These are phyloP conservation scores for Melipona bicolor DNA, from an alignment of 2,888 invertebrate genomes.

Conservation along the genomic window DNA sequence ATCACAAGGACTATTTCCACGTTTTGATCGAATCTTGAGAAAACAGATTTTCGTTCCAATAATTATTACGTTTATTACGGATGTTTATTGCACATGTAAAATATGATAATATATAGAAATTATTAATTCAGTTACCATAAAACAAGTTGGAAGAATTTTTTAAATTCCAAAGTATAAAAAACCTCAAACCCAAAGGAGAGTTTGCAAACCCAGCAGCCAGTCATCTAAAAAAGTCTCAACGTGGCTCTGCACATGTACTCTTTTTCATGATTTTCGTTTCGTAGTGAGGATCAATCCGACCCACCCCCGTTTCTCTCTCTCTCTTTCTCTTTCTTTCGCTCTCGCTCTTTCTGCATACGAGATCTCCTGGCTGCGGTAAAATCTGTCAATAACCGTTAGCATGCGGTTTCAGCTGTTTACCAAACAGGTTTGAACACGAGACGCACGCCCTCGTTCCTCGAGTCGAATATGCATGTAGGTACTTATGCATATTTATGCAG, in stretches of 20 bases:
- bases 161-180: neutral
- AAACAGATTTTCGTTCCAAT: neutral
- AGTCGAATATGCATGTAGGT: constrained; percentile 14
- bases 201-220: neutral
- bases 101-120: no score
- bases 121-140: no score
- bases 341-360: neutral
- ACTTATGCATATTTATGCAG: constrained; percentile 24
- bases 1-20: neutral
- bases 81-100: no score
- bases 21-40: neutral
- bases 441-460: constrained; percentile 42
- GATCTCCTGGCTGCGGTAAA: constrained; percentile 56
- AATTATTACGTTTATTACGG: no score
- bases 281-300: neutral
- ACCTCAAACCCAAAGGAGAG: neutral
- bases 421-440: constrained; percentile 66
- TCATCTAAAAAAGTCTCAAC: neutral
- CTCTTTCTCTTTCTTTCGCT: neutral
- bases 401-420: constrained; percentile 65
- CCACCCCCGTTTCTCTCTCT: constrained; percentile 9
- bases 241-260: neutral
- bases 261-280: neutral
- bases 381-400: constrained; percentile 67
- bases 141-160: no score